Conservation (phyloP, 1,140 invertebrate genomes). For the Heliconius nattereri region DNA sequence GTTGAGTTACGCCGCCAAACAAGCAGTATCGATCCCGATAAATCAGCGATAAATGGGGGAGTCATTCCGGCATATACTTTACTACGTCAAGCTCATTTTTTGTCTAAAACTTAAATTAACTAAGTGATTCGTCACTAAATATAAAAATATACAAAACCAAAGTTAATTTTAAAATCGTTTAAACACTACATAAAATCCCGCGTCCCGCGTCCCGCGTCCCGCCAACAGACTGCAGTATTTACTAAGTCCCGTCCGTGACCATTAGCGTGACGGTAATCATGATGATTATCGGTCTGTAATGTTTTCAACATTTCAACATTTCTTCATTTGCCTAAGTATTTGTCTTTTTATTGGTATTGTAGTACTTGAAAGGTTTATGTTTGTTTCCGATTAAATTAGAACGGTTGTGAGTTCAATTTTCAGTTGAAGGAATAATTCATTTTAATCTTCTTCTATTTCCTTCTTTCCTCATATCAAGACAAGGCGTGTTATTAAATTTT, state of each 20-base stretch:
- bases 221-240: conserved; percentile 24
- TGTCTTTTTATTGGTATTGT: conserved; percentile 7
- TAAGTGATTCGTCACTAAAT: neutral
- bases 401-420: too few relatives aligned
- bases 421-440: too few relatives aligned
- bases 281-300: conserved; percentile 32
- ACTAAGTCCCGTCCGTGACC: conserved; percentile 17
- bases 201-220: neutral
- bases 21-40: too few relatives aligned
- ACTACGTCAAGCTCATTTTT: too few relatives aligned
- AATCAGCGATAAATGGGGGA: too few relatives aligned
- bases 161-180: neutral
- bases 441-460: too few relatives aligned
- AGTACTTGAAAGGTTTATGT: neutral
- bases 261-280: conserved; percentile 32
- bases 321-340: conserved; percentile 20
- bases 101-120: too few relatives aligned
- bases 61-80: too few relatives aligned
- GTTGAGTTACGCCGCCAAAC: too few relatives aligned
- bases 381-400: neutral
- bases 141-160: neutral
- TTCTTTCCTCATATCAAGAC: too few relatives aligned
- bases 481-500: too few relatives aligned
- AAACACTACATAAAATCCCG: neutral
- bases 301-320: conserved; percentile 26